These are phyloP conservation scores for Anthopleura sola DNA, from an alignment of 64 coral and sea anemone genomes.

Conservation along the genomic window DNA sequence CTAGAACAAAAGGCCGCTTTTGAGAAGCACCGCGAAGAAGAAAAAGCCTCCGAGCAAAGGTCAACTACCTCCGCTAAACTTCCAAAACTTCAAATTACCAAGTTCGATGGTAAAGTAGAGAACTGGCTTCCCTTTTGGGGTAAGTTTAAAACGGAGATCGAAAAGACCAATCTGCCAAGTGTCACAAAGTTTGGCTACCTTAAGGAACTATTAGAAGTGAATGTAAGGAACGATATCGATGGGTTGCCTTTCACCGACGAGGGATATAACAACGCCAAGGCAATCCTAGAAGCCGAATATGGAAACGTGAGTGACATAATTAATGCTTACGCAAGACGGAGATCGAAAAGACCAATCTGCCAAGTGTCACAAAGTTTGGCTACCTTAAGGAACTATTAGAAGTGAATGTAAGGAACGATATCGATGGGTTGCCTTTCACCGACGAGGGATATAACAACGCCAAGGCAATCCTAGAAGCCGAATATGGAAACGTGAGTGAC, in stretches of 20 bases:
- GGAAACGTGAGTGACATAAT: constrained; percentile 35
- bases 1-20: constrained; percentile 29
- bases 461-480: constrained; percentile 19
- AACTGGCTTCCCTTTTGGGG: constrained; percentile 45
- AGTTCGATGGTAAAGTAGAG: constrained; percentile 15
- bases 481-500: constrained; percentile 29
- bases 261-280: constrained; percentile 47
- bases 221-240: constrained; percentile 26
- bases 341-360: constrained; percentile 15
- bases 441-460: constrained; percentile 50
- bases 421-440: constrained; percentile 58
- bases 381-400: no score
- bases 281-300: constrained; percentile 20
- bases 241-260: constrained; percentile 55
- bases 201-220: constrained; percentile 13
- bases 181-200: no score
- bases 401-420: neutral
- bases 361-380: no score
- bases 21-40: constrained; percentile 15
- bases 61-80: constrained; percentile 13
- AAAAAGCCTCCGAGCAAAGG: neutral
- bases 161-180: constrained; percentile 1
- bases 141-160: constrained; percentile 20
- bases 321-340: constrained; percentile 35
- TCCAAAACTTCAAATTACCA: constrained; percentile 26